Evolutionary conservation across 2,113 vertebrate genomes (phyloP).

Genomic region (Misgurnus anguillicaudatus): DNA sequence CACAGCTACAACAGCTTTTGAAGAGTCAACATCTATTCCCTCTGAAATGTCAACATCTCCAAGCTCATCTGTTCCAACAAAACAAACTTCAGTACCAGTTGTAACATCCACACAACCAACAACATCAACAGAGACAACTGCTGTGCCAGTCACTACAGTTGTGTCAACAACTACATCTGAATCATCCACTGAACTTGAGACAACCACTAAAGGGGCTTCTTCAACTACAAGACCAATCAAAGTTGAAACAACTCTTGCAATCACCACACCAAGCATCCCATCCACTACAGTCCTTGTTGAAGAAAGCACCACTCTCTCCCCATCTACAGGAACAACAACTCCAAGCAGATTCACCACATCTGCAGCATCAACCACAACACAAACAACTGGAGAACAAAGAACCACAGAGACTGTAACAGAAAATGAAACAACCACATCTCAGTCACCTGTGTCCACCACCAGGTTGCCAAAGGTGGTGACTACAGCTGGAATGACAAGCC

Average conservation of each 20-base stretch:
- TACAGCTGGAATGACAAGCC: not conserved
- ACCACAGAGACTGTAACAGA: not conserved
- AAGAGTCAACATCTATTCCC: too few species aligned
- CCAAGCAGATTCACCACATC: not conserved
- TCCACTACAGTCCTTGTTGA: too few species aligned
- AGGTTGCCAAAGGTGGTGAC: not conserved
- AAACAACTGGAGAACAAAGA: not conserved
- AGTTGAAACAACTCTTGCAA: not conserved
- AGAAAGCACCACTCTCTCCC: too few species aligned
- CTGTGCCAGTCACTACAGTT: not conserved
- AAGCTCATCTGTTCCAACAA: not conserved
- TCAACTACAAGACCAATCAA: not conserved
- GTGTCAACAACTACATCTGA: not conserved
- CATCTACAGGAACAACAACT: too few species aligned
- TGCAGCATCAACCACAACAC: not conserved
- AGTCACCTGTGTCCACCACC: not conserved
- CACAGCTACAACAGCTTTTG: not conserved
- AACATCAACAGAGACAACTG: conserved; percentile 6
- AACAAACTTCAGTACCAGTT: not conserved
- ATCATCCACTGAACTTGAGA: not conserved
- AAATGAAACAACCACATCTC: not conserved
- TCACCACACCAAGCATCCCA: not conserved
- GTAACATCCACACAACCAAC: not conserved
- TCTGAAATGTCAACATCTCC: not conserved
- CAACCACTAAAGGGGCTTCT: not conserved